Evolutionary conservation across 1,140 invertebrate species (phyloP).

Genomic region (Drosophila bocki): DNA sequence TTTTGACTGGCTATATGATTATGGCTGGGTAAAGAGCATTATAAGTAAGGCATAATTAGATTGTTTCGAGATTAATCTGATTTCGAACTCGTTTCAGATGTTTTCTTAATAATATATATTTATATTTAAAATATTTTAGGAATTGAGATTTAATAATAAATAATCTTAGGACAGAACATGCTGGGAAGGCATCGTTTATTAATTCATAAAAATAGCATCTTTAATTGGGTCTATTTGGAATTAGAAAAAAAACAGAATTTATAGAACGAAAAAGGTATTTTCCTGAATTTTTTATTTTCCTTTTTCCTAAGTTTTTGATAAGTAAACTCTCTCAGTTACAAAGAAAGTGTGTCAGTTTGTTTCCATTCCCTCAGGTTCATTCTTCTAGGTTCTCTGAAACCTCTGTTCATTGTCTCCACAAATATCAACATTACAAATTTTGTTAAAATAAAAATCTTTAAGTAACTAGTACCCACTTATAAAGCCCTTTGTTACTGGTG

Average conservation of each 20-base stretch:
- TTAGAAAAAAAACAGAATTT: too few relatives aligned
- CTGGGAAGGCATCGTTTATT: too few relatives aligned
- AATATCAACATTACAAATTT: neutral
- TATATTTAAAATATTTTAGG: neutral
- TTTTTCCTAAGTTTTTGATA: too few relatives aligned
- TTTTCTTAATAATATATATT: neutral
- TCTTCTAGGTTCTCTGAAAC: neutral
- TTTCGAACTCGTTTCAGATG: too few relatives aligned
- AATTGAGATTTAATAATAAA: neutral
- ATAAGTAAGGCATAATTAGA: conserved; percentile 1
- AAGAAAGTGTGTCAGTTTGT: too few relatives aligned
- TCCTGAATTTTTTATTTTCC: too few relatives aligned
- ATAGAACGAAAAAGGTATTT: too few relatives aligned
- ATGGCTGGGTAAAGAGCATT: neutral
- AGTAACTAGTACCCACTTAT: neutral
- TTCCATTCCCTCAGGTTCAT: neutral
- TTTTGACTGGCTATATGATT: conserved; percentile 3
- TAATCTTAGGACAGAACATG: too few relatives aligned
- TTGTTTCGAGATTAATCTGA: neutral
- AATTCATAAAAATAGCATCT: too few relatives aligned
- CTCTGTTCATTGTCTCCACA: neutral
- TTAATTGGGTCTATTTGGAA: too few relatives aligned
- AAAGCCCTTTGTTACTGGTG: conserved; percentile 27
- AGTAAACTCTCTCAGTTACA: too few relatives aligned
- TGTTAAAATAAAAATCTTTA: neutral